Base-by-base conservation (phyloP, 2,888 invertebrate genomes). In the Drosophila borealis region DNA sequence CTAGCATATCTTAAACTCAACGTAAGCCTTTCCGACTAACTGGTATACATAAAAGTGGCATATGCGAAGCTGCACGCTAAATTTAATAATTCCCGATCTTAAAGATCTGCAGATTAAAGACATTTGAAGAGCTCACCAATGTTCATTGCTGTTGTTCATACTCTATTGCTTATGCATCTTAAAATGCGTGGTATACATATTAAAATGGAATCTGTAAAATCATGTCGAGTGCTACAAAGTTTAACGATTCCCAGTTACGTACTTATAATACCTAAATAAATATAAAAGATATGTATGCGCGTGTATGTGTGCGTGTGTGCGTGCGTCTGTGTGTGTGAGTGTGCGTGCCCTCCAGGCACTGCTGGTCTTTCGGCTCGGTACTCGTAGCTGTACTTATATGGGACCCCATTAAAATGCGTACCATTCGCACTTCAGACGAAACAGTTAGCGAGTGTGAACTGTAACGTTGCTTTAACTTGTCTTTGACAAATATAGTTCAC, bases 241-340 rank as follows among this genome's bases (percentile, higher is more conserved):
- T 85, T 86, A 81, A 86, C 72, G 81, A 81, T 74, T 81, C 80
- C 68, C 64, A 56, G 60, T 69, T 62, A 62, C 73, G 68, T 62
- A 62, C 72, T 61, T 54, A 67, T 53, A 72, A 61, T 61, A 17
- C 55, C 76, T 62, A 76, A 63, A 72, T 75, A 64, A 68, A 74
- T 66, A 65, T 17, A 39, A 34, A 37, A 49, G 1, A 13, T 36
- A 55, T n/a, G 21, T 13, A 4, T 44, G 11, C 11, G 2, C 4
- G 8, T 11, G 14, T 19, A 2, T 41, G 11, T 4, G 19, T 55
- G 1, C 3, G 17, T 19, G 33, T 19, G 19, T 51, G 46, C 14
- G 36, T 29, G n/a, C 9, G 53, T 33, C 10, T 3, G 9, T 33
- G 10, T 29, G n/a, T 37, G 25, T 39, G 10, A 42, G 3, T 11